A percentile compares a stretch with the other conserved stretches of the same genome.
These are phyloP conservation scores for Teleiodes luculella DNA, from an alignment of 2,888 invertebrate genomes.

Conservation along the genomic window DNA sequence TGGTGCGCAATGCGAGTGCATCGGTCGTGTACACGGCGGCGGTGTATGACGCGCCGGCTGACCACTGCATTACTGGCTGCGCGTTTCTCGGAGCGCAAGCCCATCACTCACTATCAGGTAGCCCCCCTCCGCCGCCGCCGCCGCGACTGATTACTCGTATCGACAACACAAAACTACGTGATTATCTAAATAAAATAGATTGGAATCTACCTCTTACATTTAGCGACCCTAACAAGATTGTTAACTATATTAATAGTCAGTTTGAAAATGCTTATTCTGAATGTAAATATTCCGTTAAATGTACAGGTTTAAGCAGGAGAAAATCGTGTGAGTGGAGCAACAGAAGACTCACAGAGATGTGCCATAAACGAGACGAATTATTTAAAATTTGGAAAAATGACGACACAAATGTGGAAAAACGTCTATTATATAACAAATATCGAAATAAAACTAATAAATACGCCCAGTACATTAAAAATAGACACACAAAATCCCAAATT, in stretches of 20 bases:
- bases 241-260: not conserved
- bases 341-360: constrained; percentile 11
- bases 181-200: constrained; percentile 3
- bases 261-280: constrained; percentile 3
- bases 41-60: not conserved
- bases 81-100: too few species aligned
- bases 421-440: constrained; percentile 14
- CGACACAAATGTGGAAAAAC: constrained; percentile 9
- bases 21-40: not conserved
- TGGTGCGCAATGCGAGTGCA: too few species aligned
- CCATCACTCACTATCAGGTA: not conserved
- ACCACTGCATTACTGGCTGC: not conserved
- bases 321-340: constrained; percentile 13
- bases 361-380: constrained; percentile 11
- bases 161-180: not conserved
- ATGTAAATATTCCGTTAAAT: not conserved
- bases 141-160: not conserved
- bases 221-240: constrained; percentile 6
- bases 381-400: constrained; percentile 11
- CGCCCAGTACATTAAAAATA: constrained; percentile 12
- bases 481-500: constrained; percentile 14
- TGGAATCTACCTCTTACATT: not conserved
- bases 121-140: not conserved
- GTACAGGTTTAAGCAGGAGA: not conserved
- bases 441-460: constrained; percentile 19